Conservation (phyloP, 2,888 invertebrate genomes). For the Polymixis lichenea region DNA sequence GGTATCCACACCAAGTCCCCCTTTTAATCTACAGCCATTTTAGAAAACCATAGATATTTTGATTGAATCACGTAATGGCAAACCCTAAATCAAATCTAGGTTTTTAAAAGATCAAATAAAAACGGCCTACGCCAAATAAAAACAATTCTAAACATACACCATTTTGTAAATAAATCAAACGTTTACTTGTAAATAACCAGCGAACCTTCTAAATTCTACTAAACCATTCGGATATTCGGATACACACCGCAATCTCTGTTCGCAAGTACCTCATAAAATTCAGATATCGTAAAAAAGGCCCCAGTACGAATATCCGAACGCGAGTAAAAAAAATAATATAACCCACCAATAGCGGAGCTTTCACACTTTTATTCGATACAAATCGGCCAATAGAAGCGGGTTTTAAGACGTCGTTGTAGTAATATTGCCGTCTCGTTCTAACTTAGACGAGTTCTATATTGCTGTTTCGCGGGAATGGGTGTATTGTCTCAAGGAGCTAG, state of each 20-base stretch:
- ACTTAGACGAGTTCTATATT: slow-evolving; percentile 61
- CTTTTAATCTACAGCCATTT: too few relatives aligned
- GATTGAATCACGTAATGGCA: not conserved
- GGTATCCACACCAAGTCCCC: too few relatives aligned
- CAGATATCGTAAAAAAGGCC: slow-evolving; percentile 71
- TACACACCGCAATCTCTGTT: slow-evolving; percentile 70
- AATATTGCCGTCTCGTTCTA: slow-evolving; percentile 77
- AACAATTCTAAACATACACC: not conserved
- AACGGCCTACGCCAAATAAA: not conserved
- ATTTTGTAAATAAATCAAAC: slow-evolving; percentile 49
- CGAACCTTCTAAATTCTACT: slow-evolving; percentile 49
- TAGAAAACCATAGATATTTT: too few relatives aligned
- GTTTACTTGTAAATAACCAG: slow-evolving; percentile 47
- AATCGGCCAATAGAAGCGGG: slow-evolving; percentile 75
- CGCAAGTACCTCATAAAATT: slow-evolving; percentile 69
- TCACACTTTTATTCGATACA: slow-evolving; percentile 76
- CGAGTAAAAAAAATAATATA: slow-evolving; percentile 63
- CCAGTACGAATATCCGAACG: slow-evolving; percentile 59
- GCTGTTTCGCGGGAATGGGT: slow-evolving; percentile 57
- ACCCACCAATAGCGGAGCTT: slow-evolving; percentile 71
- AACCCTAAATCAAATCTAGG: too few relatives aligned
- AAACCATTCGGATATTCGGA: slow-evolving; percentile 67
- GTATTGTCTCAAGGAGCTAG: slow-evolving; percentile 67
- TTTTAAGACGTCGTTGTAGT: slow-evolving; percentile 77
- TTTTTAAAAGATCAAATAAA: not conserved